Evolutionary conservation across 2,113 vertebrate species (phyloP), one percentile per base, ranked within the genome.

Genomic region (Myocastor coypus): DNA sequence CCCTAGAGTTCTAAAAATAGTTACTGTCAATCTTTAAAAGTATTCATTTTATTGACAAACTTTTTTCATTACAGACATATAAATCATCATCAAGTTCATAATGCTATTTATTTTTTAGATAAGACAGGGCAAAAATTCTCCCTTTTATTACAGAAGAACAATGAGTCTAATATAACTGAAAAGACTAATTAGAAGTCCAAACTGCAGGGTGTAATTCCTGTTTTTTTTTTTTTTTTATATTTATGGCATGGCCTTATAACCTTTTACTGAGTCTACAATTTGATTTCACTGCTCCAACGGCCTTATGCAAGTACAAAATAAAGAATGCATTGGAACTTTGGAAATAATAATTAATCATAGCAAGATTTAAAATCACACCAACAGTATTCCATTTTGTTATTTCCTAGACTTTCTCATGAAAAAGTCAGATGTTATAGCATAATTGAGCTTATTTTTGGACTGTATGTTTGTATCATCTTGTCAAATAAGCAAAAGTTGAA

Each of bases 41-140:
- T 87, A 96, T 87, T 93, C 42, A 57, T 6, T 16, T 61, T 91
- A 91, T 0, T 85, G 28, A 66, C 14, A 96, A 40, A 34, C 34
- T 63, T 81, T 77, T 1, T 92, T 59, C 26, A 69, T 93, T 0
- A 0, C 46, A 96, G 69, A 0, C 32, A 88, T 86, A 69, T 68
- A 94, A 95, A 89, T 94, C 19, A 95, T 57, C 78, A 42, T 0
- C 95, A 42, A 96, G 91, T 96, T 97, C 97, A 97, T 7, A n/a
- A 87, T 96, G 52, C 94, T 93, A 94, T 92, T 95, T 93, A 94
- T 92, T 78, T n/a, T 80, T 40, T 93, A 97, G 19, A 92, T 46
- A 20, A 30, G 3, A 16, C 61, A 88, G 97, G 71, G 19, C 3
- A 95, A 97, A 94, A 22, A 32, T 34, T 64, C 1, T 86, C 26